phyloP scores from a whole-genome alignment of 2,113 vertebrate genomes.

The Triplophysa dalaica region DNA sequence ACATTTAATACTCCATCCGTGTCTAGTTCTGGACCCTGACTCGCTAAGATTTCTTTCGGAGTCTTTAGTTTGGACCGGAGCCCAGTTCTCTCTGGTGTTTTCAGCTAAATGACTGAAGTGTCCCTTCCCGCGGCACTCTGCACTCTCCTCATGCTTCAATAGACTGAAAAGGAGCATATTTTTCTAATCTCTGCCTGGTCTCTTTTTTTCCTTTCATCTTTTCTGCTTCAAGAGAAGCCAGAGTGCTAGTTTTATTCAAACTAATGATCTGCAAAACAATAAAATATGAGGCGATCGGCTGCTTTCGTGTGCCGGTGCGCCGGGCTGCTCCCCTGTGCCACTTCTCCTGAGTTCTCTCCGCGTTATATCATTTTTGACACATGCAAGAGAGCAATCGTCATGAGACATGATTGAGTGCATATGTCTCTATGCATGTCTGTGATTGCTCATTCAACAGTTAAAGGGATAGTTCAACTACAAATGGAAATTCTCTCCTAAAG shows the following conservation, averaged over 20 bases:
- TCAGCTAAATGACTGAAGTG: conserved; percentile 74
- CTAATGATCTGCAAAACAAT: conserved; percentile 36
- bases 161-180: conserved; percentile 30
- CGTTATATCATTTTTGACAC: conserved; percentile 34
- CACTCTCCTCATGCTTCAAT: conserved; percentile 24
- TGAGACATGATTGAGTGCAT: conserved; percentile 26
- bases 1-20: neutral
- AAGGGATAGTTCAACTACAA: too few species aligned
- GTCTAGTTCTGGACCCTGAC: conserved; percentile 45
- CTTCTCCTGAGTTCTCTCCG: neutral
- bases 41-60: conserved; percentile 40
- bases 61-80: conserved; percentile 4
- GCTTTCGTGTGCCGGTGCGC: neutral
- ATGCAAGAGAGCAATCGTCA: conserved; percentile 18
- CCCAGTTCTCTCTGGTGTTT: conserved; percentile 46
- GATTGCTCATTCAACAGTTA: too few species aligned
- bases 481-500: too few species aligned
- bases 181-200: conserved; percentile 57
- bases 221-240: conserved; percentile 49
- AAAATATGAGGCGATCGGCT: conserved; percentile 23
- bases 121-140: conserved; percentile 42
- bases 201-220: conserved; percentile 78
- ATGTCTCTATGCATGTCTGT: neutral
- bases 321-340: neutral
- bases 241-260: conserved; percentile 24